Conservation (phyloP, 2,797 vertebrate species). For the Enteromius paludinosus region DNA sequence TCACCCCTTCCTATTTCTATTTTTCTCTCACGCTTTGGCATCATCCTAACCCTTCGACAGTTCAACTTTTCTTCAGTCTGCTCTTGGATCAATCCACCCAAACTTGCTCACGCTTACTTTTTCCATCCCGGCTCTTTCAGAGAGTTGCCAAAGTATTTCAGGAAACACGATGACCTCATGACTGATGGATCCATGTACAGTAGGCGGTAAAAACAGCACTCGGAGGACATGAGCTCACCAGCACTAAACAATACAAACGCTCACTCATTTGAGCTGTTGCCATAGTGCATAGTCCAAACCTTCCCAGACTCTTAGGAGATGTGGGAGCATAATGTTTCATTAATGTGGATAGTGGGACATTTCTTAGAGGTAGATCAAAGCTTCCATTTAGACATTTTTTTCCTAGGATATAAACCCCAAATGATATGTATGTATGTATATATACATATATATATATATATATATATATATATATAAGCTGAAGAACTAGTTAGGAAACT, state of each 20-base stretch:
- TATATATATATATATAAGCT: no score
- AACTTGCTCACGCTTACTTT: slow-evolving; percentile 8
- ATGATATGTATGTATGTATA: no score
- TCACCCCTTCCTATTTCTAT: slow-evolving; percentile 6
- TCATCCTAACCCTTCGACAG: background rate
- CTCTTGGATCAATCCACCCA: slow-evolving; percentile 3
- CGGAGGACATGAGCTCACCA: slow-evolving; percentile 55
- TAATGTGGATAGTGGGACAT: background rate
- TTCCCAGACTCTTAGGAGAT: slow-evolving; percentile 26
- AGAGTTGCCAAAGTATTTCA: slow-evolving; percentile 52
- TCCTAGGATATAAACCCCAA: background rate
- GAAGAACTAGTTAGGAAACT: background rate
- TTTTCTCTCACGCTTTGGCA: slow-evolving; percentile 12
- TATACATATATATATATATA: no score
- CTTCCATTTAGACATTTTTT: background rate
- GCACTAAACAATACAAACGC: slow-evolving; percentile 41
- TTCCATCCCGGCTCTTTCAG: background rate
- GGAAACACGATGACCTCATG: slow-evolving; percentile 62
- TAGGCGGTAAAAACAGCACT: slow-evolving; percentile 48
- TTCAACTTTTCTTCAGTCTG: background rate
- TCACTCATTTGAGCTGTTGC: slow-evolving; percentile 39
- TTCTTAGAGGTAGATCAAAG: background rate
- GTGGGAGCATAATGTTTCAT: background rate
- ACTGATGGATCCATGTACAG: slow-evolving; percentile 50
- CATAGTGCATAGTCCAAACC: background rate